A percentile compares a stretch with the other conserved stretches of the same genome.
Evolutionary conservation across 2,888 invertebrate species (phyloP).

Genomic region (Gisinianus flammeolus): DNA sequence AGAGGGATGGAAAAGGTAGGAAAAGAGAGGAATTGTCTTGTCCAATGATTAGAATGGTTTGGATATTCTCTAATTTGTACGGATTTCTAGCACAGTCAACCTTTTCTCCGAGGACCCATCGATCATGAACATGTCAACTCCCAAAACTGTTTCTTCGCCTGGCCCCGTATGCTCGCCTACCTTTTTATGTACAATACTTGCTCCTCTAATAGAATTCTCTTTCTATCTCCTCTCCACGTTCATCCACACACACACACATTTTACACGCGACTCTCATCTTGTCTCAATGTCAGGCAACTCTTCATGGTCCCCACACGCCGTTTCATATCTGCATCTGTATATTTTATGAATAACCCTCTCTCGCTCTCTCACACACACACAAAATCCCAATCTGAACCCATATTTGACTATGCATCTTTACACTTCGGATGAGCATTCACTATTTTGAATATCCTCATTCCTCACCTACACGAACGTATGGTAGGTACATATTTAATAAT

Average conservation of each 20-base stretch:
- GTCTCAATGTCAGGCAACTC: neutral
- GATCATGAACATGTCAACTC: slow-evolving; percentile 58
- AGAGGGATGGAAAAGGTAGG: neutral
- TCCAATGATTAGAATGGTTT: slow-evolving; percentile 58
- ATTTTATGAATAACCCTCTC: slow-evolving; percentile 31
- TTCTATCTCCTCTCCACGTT: slow-evolving; percentile 24
- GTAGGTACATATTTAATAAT: neutral
- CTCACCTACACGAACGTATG: neutral
- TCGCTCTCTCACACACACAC: slow-evolving; percentile 19
- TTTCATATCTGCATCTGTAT: neutral
- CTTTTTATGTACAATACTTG: slow-evolving; percentile 23
- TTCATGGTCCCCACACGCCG: neutral
- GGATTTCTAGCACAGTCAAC: slow-evolving; percentile 58
- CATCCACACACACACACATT: slow-evolving; percentile 12
- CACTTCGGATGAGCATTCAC: too few species aligned
- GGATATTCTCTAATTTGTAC: slow-evolving; percentile 59
- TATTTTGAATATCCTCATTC: too few species aligned
- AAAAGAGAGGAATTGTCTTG: slow-evolving; percentile 53
- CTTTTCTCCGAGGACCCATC: slow-evolving; percentile 58
- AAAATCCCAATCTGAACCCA: slow-evolving; percentile 33
- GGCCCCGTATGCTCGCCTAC: slow-evolving; percentile 42
- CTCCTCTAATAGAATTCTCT: slow-evolving; percentile 38
- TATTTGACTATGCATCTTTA: slow-evolving; percentile 33
- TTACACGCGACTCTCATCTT: neutral
- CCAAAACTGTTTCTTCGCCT: slow-evolving; percentile 45